Evolutionary conservation across 2,113 vertebrate genomes (phyloP).

Genomic region (Mustela lutreola): DNA sequence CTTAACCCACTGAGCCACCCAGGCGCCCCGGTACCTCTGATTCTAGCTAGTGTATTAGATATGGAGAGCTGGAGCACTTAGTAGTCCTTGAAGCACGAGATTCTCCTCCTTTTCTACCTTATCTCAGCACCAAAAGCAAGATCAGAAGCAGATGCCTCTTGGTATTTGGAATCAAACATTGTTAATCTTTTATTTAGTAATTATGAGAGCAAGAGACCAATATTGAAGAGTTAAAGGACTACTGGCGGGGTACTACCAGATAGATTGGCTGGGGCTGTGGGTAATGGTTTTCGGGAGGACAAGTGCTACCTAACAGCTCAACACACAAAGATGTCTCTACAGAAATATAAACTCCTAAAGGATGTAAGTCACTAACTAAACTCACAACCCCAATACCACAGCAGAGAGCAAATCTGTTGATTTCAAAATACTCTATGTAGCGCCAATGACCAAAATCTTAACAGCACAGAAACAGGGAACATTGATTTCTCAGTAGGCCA

Average conservation of each 20-base stretch:
- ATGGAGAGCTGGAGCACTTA: background rate
- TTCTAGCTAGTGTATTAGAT: background rate
- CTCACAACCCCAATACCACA: background rate
- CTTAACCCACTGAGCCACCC: too few species aligned
- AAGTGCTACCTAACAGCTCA: constrained; percentile 8
- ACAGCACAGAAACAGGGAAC: constrained; percentile 10
- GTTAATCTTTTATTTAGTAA: constrained; percentile 25
- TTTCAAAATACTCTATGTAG: background rate
- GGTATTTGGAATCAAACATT: background rate
- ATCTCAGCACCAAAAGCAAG: background rate
- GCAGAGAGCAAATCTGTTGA: background rate
- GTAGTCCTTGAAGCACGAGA: background rate
- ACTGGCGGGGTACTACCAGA: background rate
- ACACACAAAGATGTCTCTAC: background rate
- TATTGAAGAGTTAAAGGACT: background rate
- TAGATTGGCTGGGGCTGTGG: background rate
- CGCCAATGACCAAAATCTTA: background rate
- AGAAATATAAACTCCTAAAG: constrained; percentile 31
- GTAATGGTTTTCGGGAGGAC: background rate
- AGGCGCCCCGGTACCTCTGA: background rate
- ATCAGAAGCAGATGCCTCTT: background rate
- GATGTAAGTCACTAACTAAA: constrained; percentile 3
- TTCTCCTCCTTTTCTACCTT: background rate
- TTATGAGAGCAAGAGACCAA: background rate
- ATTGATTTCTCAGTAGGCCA: background rate